phyloP scores from a whole-genome alignment of 2,888 invertebrate genomes.

The Nephrotoma guestfalica region DNA sequence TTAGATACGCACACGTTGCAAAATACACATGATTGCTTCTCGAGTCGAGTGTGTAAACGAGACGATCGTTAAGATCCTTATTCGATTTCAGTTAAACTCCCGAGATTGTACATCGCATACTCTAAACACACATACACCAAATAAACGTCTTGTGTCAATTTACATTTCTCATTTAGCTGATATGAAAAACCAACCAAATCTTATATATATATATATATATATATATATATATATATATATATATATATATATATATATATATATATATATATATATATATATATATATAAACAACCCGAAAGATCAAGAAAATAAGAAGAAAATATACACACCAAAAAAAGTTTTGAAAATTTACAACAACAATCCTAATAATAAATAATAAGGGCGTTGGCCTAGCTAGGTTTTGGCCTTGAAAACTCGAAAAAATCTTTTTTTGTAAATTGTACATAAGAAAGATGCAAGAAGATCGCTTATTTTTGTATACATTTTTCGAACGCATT shows the following conservation, averaged over 20 bases:
- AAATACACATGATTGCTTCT: background rate
- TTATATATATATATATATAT: background rate
- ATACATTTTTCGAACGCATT: background rate
- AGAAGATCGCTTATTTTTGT: background rate
- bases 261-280: background rate
- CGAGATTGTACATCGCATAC: background rate
- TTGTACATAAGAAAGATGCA: background rate
- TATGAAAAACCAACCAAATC: background rate
- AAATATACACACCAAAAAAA: background rate
- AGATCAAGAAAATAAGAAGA: background rate
- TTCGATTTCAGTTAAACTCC: background rate
- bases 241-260: background rate
- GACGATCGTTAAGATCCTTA: background rate
- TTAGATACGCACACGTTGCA: background rate
- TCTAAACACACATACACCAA: background rate
- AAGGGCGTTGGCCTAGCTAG: background rate
- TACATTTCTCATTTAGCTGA: background rate
- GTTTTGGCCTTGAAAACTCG: background rate
- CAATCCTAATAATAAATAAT: background rate
- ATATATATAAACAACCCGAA: background rate
- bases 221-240: background rate
- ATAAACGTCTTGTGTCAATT: background rate
- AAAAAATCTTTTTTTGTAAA: background rate
- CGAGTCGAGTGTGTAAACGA: background rate
- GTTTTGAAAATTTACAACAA: background rate